Conservation (phyloP, 2,888 invertebrate species). For the Brachyptera risi region DNA sequence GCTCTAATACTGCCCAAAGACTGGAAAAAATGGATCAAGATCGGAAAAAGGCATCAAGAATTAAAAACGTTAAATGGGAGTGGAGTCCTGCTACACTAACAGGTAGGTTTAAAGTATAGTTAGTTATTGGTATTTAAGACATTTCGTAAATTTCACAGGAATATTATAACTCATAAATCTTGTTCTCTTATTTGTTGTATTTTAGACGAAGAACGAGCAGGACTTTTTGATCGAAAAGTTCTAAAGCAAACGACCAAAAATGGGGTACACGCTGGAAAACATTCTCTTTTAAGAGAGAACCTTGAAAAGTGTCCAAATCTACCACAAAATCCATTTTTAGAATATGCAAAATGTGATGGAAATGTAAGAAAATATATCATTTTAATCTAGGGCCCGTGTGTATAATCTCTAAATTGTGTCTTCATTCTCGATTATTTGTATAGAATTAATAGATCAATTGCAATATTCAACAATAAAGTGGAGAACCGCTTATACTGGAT, state of each 20-base stretch:
- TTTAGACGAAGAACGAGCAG: constrained; percentile 53
- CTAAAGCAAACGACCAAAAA: constrained; percentile 41
- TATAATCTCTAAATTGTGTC: too few species aligned
- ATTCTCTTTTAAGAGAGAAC: constrained; percentile 69
- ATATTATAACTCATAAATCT: background rate
- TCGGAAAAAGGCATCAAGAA: constrained; percentile 71
- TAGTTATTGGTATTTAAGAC: background rate
- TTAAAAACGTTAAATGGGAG: constrained; percentile 72
- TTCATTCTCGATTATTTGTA: too few species aligned
- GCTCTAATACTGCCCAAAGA: constrained; percentile 85
- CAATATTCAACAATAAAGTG: too few species aligned
- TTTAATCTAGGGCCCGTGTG: too few species aligned
- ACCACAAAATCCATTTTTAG: constrained; percentile 81
- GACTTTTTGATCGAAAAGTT: constrained; percentile 45
- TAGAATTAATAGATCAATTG: too few species aligned
- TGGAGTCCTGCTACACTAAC: constrained; percentile 51
- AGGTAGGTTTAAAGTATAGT: constrained; percentile 34
- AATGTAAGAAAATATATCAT: constrained; percentile 55
- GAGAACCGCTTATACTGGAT: too few species aligned
- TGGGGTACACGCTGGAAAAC: constrained; percentile 38
- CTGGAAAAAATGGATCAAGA: constrained; percentile 86
- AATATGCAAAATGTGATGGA: constrained; percentile 90
- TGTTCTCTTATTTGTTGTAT: constrained; percentile 25
- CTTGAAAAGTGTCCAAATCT: constrained; percentile 70
- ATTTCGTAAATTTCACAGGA: background rate